Evolutionary conservation across 2,888 invertebrate genomes (phyloP).

Genomic region (Cephus sareptanus): DNA sequence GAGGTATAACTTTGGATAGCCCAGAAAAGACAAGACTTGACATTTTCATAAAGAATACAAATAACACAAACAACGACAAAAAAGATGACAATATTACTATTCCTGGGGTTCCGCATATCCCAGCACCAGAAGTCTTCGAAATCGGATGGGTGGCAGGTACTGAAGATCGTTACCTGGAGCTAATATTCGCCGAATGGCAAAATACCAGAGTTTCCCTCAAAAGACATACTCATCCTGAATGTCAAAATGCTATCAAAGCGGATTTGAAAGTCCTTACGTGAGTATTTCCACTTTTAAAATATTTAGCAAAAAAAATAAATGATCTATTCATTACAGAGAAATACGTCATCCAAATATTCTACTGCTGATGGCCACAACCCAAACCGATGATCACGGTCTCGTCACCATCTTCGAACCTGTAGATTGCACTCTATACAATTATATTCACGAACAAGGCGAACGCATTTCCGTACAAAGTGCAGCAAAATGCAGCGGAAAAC

Average conservation of each 20-base stretch:
- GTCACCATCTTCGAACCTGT: slow-evolving; percentile 54
- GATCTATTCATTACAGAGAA: slow-evolving; percentile 34
- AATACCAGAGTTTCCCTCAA: slow-evolving; percentile 50
- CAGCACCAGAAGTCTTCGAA: slow-evolving; percentile 50
- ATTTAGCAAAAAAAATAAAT: slow-evolving; percentile 2
- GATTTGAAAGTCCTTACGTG: slow-evolving; percentile 52
- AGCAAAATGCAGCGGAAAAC: slow-evolving; percentile 47
- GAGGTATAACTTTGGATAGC: slow-evolving; percentile 27
- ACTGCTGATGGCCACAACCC: slow-evolving; percentile 52
- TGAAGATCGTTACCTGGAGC: slow-evolving; percentile 52
- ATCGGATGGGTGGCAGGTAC: slow-evolving; percentile 55
- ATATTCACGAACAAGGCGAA: slow-evolving; percentile 53
- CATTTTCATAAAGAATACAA: slow-evolving; percentile 36
- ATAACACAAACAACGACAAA: slow-evolving; percentile 30
- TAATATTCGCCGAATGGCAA: slow-evolving; percentile 56
- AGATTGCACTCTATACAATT: slow-evolving; percentile 54
- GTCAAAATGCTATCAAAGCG: slow-evolving; percentile 45
- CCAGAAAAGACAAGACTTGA: slow-evolving; percentile 40
- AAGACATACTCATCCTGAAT: slow-evolving; percentile 48
- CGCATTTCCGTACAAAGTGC: slow-evolving; percentile 49
- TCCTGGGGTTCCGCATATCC: slow-evolving; percentile 44
- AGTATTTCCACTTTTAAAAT: slow-evolving; percentile 13
- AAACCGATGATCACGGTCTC: slow-evolving; percentile 46
- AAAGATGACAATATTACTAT: slow-evolving; percentile 19
- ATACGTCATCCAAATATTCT: slow-evolving; percentile 54